A percentile compares a stretch with the other conserved stretches of the same genome.
Conservation (phyloP, 2,888 invertebrate genomes). For the Agrotis puta region DNA sequence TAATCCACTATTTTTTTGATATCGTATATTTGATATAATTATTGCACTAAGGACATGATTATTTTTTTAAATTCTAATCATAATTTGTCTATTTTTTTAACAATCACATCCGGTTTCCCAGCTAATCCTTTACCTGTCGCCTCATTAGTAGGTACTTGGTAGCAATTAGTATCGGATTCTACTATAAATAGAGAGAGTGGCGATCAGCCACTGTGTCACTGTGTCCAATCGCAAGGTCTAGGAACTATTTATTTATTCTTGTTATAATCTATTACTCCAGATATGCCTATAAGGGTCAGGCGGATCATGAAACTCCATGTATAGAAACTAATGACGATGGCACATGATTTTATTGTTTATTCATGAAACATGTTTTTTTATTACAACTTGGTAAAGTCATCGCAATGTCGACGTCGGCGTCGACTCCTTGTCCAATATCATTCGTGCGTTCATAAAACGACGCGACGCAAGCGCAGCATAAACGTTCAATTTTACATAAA, state of each 20-base stretch:
- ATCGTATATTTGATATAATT: constrained; percentile 15
- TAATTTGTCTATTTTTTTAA: not conserved
- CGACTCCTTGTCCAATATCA: constrained; percentile 31
- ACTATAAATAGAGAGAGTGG: constrained; percentile 81
- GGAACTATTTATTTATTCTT: constrained; percentile 59
- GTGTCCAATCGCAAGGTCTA: constrained; percentile 72
- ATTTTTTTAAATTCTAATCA: constrained; percentile 19
- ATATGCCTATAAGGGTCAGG: constrained; percentile 51
- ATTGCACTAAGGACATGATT: constrained; percentile 8
- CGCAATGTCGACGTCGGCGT: constrained; percentile 27
- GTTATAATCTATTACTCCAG: constrained; percentile 42
- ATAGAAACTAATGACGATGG: constrained; percentile 45
- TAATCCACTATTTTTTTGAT: constrained; percentile 26
- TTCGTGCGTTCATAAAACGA: constrained; percentile 27
- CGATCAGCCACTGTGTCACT: constrained; percentile 71
- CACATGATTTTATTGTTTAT: constrained; percentile 22
- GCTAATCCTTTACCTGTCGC: not conserved
- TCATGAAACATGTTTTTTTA: constrained; percentile 29
- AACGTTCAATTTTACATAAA: constrained; percentile 12
- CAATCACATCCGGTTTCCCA: not conserved
- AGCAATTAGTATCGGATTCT: constrained; percentile 37
- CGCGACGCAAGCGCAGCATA: constrained; percentile 17
- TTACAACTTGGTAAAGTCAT: constrained; percentile 26
- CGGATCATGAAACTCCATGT: constrained; percentile 55
- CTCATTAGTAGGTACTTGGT: constrained; percentile 19